phyloP scores from a whole-genome alignment of 2,888 invertebrate species.

The Hemaris fuciformis region DNA sequence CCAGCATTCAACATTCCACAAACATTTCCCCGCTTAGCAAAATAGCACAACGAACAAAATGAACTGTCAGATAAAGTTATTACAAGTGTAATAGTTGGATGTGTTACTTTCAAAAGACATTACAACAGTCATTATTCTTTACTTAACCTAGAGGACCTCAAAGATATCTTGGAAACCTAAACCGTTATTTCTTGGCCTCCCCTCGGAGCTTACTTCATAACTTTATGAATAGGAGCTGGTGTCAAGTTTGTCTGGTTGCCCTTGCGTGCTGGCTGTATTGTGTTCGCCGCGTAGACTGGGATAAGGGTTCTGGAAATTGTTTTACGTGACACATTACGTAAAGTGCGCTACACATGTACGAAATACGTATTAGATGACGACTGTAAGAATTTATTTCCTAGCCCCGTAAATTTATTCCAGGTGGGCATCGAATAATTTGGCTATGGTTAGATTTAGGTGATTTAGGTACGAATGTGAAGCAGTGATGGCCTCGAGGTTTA shows the following conservation, averaged over 20 bases:
- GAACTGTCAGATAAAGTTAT: slow-evolving; percentile 1
- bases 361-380: not conserved
- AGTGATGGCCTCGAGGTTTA: too few relatives aligned
- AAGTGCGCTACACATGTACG: slow-evolving; percentile 36
- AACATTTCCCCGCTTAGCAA: not conserved
- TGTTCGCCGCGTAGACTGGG: slow-evolving; percentile 33
- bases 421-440: too few relatives aligned
- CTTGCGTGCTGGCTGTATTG: slow-evolving; percentile 7
- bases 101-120: slow-evolving; percentile 5
- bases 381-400: not conserved
- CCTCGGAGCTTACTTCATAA: not conserved
- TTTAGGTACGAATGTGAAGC: too few relatives aligned
- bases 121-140: slow-evolving; percentile 10
- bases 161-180: slow-evolving; percentile 8
- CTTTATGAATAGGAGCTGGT: slow-evolving; percentile 1
- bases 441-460: too few relatives aligned
- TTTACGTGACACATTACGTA: slow-evolving; percentile 68
- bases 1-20: not conserved
- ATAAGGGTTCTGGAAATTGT: slow-evolving; percentile 66
- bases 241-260: not conserved
- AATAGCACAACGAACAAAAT: not conserved
- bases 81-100: slow-evolving; percentile 8
- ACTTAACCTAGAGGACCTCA: slow-evolving; percentile 4
- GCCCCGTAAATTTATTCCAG: too few relatives aligned
- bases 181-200: not conserved